phyloP scores from a whole-genome alignment of 2,113 vertebrate genomes.

The Gyps fulvus region DNA sequence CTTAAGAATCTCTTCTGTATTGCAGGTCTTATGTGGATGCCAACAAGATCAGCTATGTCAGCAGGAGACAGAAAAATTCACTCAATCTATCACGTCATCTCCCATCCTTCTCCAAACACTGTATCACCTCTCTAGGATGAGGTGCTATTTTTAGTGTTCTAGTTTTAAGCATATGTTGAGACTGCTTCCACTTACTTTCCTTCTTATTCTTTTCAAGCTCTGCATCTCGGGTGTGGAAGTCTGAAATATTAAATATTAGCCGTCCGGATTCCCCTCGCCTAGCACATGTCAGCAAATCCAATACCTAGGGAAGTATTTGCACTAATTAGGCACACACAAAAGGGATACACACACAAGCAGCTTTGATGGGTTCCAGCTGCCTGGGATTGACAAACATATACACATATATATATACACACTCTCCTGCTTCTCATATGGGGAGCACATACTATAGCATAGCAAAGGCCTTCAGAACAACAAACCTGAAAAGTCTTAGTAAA shows the following conservation, averaged over 20 bases:
- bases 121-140: neutral
- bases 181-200: neutral
- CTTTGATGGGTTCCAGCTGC: neutral
- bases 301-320: neutral
- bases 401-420: neutral
- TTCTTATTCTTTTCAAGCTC: neutral
- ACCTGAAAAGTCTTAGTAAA: neutral
- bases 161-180: neutral
- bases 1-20: neutral
- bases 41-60: neutral
- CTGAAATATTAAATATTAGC: neutral
- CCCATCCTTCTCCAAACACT: neutral
- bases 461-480: neutral
- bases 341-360: neutral
- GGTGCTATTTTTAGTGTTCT: neutral
- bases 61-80: neutral
- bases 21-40: neutral
- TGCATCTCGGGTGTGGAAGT: neutral
- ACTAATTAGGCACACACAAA: neutral
- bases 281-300: neutral
- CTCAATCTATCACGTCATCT: neutral
- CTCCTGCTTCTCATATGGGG: neutral
- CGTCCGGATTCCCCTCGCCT: rapidly evolving
- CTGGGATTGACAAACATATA: neutral
- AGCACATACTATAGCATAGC: neutral